Evolutionary conservation across 2,113 vertebrate species (phyloP).

Genomic region (Rhabdornis inornatus): DNA sequence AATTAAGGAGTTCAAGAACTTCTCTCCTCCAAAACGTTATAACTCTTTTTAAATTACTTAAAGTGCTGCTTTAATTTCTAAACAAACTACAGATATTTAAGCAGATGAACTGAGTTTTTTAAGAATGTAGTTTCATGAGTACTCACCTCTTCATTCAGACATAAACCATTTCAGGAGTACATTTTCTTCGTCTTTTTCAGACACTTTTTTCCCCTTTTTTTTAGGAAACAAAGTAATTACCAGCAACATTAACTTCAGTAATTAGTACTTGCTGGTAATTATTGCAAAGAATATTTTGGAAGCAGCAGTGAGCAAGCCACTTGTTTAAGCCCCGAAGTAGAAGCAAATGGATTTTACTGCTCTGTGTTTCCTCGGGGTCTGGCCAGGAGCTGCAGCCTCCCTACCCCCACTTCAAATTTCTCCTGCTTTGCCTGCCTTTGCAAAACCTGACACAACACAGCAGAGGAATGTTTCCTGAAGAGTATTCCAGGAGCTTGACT

Average conservation of each 20-base stretch:
- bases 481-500: not conserved
- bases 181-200: not conserved
- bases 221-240: not conserved
- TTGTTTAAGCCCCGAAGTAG: not conserved
- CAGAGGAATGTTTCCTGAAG: not conserved
- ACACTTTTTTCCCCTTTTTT: not conserved
- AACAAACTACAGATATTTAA: not conserved
- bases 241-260: not conserved
- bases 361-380: rapidly evolving
- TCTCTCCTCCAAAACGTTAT: rapidly evolving
- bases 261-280: not conserved
- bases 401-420: not conserved
- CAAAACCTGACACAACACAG: not conserved
- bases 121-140: not conserved
- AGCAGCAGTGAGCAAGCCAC: not conserved
- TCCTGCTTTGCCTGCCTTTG: not conserved
- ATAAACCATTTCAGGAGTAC: not conserved
- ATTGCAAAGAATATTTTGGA: not conserved
- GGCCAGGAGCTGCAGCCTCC: not conserved
- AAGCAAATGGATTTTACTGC: not conserved
- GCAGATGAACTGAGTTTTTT: not conserved
- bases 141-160: not conserved
- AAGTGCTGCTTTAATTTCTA: not conserved
- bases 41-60: not conserved
- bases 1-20: not conserved